These are phyloP conservation scores for Botia almorhae DNA, from an alignment of 2,797 vertebrate genomes.

Conservation along the genomic window DNA sequence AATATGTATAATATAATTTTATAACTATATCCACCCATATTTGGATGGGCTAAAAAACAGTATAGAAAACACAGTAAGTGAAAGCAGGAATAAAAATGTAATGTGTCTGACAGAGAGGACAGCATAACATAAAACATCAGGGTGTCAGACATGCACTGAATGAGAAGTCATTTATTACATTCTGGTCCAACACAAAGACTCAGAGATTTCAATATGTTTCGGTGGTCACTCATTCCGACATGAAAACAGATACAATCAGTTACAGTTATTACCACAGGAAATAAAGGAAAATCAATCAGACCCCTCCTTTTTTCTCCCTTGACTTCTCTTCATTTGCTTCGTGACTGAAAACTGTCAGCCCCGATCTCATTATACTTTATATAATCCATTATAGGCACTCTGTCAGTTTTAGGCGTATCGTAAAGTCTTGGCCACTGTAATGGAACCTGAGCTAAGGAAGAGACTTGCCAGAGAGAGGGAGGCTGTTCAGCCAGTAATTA, in stretches of 20 bases:
- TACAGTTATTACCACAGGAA: constrained; percentile 51
- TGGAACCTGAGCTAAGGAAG: constrained; percentile 45
- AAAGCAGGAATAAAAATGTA: constrained; percentile 23
- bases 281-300: constrained; percentile 52
- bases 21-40: background rate
- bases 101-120: constrained; percentile 4
- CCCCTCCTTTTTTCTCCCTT: constrained; percentile 31
- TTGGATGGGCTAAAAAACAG: background rate
- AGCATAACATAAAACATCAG: constrained; percentile 10
- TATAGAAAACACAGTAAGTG: background rate
- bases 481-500: constrained; percentile 47
- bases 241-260: constrained; percentile 59
- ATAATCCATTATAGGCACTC: constrained; percentile 57
- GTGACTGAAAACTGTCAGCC: constrained; percentile 51
- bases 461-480: constrained; percentile 31
- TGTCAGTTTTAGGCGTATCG: constrained; percentile 41
- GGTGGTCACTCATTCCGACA: constrained; percentile 50
- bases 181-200: background rate
- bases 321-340: constrained; percentile 57
- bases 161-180: constrained; percentile 4
- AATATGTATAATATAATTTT: background rate
- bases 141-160: constrained; percentile 12
- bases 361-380: constrained; percentile 59
- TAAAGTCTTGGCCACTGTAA: constrained; percentile 35
- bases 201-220: constrained; percentile 39